A percentile compares a stretch with the other conserved stretches of the same genome.
These are phyloP conservation scores for Polymixis lichenea DNA, from an alignment of 2,888 invertebrate species.

Conservation along the genomic window DNA sequence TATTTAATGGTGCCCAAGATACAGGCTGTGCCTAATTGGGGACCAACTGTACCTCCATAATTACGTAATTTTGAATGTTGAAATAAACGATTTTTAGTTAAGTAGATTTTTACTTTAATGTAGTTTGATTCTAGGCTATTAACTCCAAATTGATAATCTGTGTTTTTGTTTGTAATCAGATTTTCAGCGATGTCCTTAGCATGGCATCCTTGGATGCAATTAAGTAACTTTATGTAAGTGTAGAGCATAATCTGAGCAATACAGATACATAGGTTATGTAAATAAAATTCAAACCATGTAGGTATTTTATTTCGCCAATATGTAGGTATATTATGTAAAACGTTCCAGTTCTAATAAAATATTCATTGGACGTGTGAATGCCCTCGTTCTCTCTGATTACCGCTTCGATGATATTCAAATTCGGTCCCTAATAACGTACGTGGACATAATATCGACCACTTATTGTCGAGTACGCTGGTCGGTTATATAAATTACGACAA, in stretches of 20 bases:
- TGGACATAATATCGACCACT: background rate
- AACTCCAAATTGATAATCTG: too few species aligned
- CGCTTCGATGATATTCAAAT: slow-evolving; percentile 37
- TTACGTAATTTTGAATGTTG: too few species aligned
- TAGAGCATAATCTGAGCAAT: background rate
- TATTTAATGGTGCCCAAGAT: too few species aligned
- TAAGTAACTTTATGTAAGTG: background rate
- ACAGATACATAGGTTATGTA: background rate
- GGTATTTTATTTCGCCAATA: slow-evolving; percentile 1
- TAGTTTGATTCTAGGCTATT: too few species aligned
- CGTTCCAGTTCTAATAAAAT: slow-evolving; percentile 15
- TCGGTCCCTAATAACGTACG: background rate
- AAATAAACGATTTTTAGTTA: too few species aligned
- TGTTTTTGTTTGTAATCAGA: background rate
- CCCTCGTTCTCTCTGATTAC: slow-evolving; percentile 10
- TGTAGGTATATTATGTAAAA: background rate
- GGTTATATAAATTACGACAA: background rate
- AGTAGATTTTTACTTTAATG: too few species aligned
- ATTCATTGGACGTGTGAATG: slow-evolving; percentile 26
- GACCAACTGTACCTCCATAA: too few species aligned
- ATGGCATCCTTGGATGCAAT: background rate
- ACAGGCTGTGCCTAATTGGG: too few species aligned
- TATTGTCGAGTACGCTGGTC: too few species aligned
- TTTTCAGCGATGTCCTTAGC: background rate
- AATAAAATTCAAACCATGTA: background rate